Evolutionary conservation across 2,888 invertebrate genomes (phyloP), one percentile per base, ranked within the genome.

Genomic region (Erebia ligea): DNA sequence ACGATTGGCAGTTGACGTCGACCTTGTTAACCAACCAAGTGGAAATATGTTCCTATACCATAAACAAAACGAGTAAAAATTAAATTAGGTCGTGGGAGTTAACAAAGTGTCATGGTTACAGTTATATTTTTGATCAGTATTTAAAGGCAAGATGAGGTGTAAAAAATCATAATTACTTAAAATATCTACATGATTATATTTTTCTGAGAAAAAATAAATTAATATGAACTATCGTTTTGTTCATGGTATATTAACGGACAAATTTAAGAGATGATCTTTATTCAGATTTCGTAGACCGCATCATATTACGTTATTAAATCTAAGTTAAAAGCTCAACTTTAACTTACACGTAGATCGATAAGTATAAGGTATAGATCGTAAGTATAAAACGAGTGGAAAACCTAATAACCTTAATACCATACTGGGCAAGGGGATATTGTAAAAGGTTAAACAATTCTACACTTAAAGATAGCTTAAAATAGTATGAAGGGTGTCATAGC

Each of bases 341-440:
- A 92, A 92, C 89, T 91, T 93, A 92, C 89, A 89, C 79, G 86
- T 91, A 91, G 86, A 86, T 86, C 80, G 85, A 88, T 91, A 34
- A 34, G 34, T 34, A 89, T 80, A 86, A 86, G 78, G 81, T 81
- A 82, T 91, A 91, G 89, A 91, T 90, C 91, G 92, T 93, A n/a
- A n/a, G n/a, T n/a, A 93, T 91, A 93, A 92, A 93, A 93, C 88
- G 91, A 91, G 92, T 93, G 92, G 91, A 92, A 92, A 93, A 91
- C 89, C 90, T 91, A 91, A 92, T 88, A 88, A 86, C 82, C 88
- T 91, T 91, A 91, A 74, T 81, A 85, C 76, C 81, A 85, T 87
- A 90, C 87, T 90, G 92, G 88, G 88, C 88, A 88, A 88, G 86
- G 87, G 88, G 85, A 89, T 89, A 91, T 86, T 86, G 89, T 91